Evolutionary conservation across 2,797 vertebrate genomes (phyloP), one percentile per base, ranked within the genome.

Genomic region (Labeo calbasu): DNA sequence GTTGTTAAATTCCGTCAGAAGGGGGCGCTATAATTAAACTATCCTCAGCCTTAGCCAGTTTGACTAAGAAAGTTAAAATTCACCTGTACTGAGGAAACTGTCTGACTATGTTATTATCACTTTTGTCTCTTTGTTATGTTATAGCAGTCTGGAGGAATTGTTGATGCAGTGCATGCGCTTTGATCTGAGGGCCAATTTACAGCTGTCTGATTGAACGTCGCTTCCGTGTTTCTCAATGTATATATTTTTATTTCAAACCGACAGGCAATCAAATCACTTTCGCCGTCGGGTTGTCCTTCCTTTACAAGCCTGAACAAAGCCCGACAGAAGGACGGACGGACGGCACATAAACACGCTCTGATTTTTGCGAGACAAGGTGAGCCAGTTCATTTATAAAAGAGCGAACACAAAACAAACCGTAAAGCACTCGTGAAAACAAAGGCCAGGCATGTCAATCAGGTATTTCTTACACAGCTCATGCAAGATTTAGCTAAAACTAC

Each of bases 401-500:
- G 43, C 10, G 19, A 51, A 63, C 59, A 53, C 59, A 75, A 75
- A 82, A 73, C 25, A 48, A 43, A 25, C 28, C 10, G 0, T 70
- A 23, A 75, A 65, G 28, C n/a, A 14, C 48, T 48, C 2, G 51
- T 28, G 36, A 83, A 77, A 83, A 23, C 63, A 77, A 77, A 70
- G 57, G 46, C 53, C 36, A 76, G 51, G 9, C 65, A 19, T 69
- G 63, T 69, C 70, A 80, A n/a, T 86, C 82, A 53, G 61, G 21
- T 57, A 17, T 81, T 61, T 63, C 71, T 68, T 21, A 48, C 72
- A 36, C 36, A 32, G 55, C n/a, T 48, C 25, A 32, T 65, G n/a
- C 17, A 77, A 40, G 40, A 53, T 70, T 72, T 68, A 76, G 57
- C 63, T 48, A 61, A 65, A 86, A 77, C 65, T 81, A 75, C 61